Conservation (phyloP, 2,797 vertebrate genomes). For the Falco peregrinus region DNA sequence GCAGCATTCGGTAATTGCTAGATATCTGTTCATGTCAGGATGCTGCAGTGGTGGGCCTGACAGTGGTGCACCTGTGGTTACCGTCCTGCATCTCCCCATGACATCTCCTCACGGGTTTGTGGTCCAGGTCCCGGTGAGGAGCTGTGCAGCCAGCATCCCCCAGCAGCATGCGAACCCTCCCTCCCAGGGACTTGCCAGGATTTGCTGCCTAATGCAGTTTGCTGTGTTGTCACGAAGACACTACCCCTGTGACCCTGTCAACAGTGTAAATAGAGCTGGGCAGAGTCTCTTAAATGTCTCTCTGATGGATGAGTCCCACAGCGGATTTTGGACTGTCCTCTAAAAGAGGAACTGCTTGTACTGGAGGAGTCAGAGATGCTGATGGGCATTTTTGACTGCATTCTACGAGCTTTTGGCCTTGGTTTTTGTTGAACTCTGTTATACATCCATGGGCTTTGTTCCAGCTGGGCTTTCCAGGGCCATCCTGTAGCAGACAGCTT, state of each 20-base stretch:
- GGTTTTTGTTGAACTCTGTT: background rate
- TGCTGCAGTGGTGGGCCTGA: background rate
- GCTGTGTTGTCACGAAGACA: background rate
- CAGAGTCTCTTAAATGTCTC: background rate
- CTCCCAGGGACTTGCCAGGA: background rate
- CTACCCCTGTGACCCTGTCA: background rate
- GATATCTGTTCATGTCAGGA: background rate
- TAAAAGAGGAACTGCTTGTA: background rate
- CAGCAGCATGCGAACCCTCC: background rate
- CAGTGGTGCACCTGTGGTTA: rapidly evolving
- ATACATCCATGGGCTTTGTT: background rate
- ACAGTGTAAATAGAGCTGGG: background rate
- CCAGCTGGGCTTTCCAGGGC: background rate
- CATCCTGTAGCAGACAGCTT: background rate
- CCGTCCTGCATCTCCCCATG: background rate
- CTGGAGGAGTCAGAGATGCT: background rate
- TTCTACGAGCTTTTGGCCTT: background rate
- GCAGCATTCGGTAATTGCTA: background rate
- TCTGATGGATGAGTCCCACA: background rate
- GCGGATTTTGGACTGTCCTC: background rate
- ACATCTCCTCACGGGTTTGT: background rate
- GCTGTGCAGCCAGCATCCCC: background rate
- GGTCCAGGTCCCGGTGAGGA: background rate
- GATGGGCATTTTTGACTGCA: background rate
- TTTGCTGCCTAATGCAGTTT: background rate